Evolutionary conservation across 2,797 vertebrate genomes (phyloP).

Genomic region (Glyptemys insculpta): DNA sequence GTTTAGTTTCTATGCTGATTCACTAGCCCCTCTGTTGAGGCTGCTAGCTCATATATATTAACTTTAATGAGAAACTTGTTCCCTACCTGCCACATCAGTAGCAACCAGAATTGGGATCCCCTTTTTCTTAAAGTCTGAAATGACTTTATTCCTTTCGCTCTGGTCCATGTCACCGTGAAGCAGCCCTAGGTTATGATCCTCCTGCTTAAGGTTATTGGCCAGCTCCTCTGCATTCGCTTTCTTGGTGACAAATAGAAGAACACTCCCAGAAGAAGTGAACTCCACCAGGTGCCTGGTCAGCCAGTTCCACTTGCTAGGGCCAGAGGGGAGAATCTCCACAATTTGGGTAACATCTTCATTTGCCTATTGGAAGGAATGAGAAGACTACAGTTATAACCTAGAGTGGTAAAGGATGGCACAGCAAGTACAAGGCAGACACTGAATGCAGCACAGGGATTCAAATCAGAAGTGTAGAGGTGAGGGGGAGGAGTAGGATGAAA

Average conservation of each 20-base stretch:
- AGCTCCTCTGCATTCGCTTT: constrained; percentile 96
- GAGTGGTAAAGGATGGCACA: not conserved
- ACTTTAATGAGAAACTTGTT: not conserved
- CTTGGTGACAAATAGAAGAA: constrained; percentile 98
- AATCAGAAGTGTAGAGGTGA: not conserved
- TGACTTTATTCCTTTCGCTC: constrained; percentile 99
- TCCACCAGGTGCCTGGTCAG: constrained; percentile 93
- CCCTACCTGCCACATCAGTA: constrained; percentile 96
- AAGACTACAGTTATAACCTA: not conserved
- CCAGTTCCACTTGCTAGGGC: constrained; percentile 95
- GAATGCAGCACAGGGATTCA: not conserved
- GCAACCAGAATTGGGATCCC: constrained; percentile 94
- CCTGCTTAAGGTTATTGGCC: constrained; percentile 93
- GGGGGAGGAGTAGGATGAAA: not conserved
- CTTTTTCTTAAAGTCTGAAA: constrained; percentile 98
- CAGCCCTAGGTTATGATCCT: constrained; percentile 94
- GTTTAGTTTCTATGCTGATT: not conserved
- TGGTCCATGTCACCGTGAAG: constrained; percentile 99
- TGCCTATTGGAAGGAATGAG: constrained; percentile 82
- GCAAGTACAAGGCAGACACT: not conserved
- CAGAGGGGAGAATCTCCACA: constrained; percentile 91
- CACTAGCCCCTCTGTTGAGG: fast-evolving
- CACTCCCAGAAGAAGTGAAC: constrained; percentile 95
- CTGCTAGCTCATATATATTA: fast-evolving
- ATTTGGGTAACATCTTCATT: constrained; percentile 98